These are phyloP conservation scores for Camelus dromedarius DNA, from an alignment of 2,113 vertebrate genomes.

Conservation along the genomic window DNA sequence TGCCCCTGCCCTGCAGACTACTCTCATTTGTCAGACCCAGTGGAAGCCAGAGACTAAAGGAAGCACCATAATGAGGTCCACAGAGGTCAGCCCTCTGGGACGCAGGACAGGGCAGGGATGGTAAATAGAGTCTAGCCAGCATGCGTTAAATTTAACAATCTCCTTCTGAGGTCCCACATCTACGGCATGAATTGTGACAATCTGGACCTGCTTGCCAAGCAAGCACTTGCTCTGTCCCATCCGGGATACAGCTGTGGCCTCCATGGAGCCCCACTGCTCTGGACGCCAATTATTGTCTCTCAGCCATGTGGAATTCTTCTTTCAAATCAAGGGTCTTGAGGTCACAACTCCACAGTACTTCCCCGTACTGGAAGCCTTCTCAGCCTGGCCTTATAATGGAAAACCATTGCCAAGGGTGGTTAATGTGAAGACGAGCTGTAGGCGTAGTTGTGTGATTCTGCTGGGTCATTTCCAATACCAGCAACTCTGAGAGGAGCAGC, in stretches of 20 bases:
- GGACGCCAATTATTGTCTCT: background rate
- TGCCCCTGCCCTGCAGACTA: background rate
- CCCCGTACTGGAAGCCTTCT: background rate
- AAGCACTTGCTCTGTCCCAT: background rate
- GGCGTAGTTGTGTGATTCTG: background rate
- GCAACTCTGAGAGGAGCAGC: background rate
- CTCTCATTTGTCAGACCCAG: background rate
- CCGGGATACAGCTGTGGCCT: background rate
- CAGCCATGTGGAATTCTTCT: background rate
- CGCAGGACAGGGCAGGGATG: background rate
- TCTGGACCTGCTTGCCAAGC: background rate
- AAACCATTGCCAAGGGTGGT: background rate
- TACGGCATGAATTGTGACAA: background rate
- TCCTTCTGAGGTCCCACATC: background rate
- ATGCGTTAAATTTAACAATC: background rate
- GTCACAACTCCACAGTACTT: background rate
- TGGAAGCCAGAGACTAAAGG: background rate
- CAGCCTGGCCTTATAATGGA: background rate
- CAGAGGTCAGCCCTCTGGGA: background rate
- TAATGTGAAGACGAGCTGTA: background rate
- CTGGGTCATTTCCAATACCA: background rate
- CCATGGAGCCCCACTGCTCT: background rate
- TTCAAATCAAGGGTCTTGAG: background rate
- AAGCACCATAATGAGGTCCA: background rate
- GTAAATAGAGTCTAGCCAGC: background rate